Evolutionary conservation across 2,113 vertebrate species (phyloP).

Genomic region (Ctenomys sociabilis): DNA sequence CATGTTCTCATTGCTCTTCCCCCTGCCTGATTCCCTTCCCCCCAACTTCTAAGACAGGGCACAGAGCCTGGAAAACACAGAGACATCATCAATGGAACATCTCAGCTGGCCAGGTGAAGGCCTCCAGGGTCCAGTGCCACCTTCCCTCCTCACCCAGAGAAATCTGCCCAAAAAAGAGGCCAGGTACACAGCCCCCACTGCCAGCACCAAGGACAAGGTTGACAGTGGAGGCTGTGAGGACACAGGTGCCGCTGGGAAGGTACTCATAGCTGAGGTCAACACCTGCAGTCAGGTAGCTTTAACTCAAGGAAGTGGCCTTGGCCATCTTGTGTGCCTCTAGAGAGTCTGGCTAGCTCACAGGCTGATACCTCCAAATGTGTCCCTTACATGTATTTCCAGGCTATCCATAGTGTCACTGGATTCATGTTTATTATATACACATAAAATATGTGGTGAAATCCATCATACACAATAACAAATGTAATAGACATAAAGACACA

Average conservation of each 20-base stretch:
- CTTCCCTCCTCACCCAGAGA: background rate
- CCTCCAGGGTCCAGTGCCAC: background rate
- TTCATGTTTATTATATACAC: background rate
- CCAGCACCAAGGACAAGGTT: background rate
- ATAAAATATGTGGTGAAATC: background rate
- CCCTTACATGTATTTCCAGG: background rate
- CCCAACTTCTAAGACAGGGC: background rate
- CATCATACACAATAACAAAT: background rate
- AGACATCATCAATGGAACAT: background rate
- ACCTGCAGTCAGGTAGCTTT: background rate
- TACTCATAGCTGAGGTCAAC: no score
- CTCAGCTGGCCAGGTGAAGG: accelerated
- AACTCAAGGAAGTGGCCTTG: background rate
- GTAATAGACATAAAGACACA: background rate
- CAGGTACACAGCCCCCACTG: background rate
- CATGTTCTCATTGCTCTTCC: accelerated
- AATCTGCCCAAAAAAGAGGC: background rate
- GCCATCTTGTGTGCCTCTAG: background rate
- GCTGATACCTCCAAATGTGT: accelerated
- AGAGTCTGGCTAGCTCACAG: background rate
- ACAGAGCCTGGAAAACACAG: background rate
- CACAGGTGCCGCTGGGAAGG: background rate
- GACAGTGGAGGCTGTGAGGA: background rate
- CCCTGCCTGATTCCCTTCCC: background rate
- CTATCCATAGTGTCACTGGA: background rate